Base-by-base conservation (phyloP, 2,888 invertebrate species). In the Acronicta aceris region DNA sequence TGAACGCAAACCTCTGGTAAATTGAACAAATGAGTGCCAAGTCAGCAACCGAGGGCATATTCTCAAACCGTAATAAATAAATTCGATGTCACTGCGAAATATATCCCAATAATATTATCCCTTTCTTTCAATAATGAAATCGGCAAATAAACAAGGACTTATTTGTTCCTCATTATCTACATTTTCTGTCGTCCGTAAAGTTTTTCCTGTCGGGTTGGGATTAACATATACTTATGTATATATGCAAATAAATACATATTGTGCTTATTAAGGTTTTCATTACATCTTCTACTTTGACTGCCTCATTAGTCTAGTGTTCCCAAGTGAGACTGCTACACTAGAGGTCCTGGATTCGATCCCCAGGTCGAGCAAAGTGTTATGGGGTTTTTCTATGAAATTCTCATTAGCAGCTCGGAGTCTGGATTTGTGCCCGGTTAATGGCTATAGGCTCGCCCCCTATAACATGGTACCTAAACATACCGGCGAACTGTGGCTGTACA, bases 1-100 rank as follows among this genome's bases (percentile, higher is more conserved):
- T 81, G 73, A 75, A 68, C 70, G 59, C 74, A 78, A 77, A 74
- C 69, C 53, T 74, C 57, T 71, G 69, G 71, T 81, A 82, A 84
- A 84, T 84, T 82, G 80, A 79, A 81, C 79, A 81, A 87, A 83
- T 82, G 76, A 79, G 78, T 65, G 67, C 62, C 72, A 71, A 66
- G 81, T 84, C 82, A 79, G 82, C 81, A 62, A 42, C 21, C 8
- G 8, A 4, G 52, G 67, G 55, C 60, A 42, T 78, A 81, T 76
- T 77, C 56, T 71, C 46, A 63, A 69, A 72, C 47, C 46, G 42
- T n/a, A 55, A 59, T 57, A 71, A 36, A 65, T 59, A 58, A 61
- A 60, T 60, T 56, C 27, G 21, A 40, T 69, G 47, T 30, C 27
- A 36, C 57, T 53, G 42, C 41, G 27, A 43, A 59, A 57, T 65